Conservation (phyloP, 2,888 invertebrate species). For the Drosophila incognita region DNA sequence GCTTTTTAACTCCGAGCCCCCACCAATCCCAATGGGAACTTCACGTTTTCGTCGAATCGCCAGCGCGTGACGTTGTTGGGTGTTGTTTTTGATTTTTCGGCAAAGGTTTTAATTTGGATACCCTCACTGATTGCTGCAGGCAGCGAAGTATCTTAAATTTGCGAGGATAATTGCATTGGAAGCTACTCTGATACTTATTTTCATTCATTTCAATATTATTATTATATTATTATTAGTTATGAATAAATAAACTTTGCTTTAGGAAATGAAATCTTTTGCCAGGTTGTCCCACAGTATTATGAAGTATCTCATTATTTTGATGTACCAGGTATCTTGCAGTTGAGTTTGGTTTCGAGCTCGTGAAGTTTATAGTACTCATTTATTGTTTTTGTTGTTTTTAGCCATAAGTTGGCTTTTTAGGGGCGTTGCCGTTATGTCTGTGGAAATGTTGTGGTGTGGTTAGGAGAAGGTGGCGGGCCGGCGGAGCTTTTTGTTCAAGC, state of each 20-base stretch:
- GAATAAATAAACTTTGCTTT: neutral
- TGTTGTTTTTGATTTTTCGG: constrained; percentile 38
- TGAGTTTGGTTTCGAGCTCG: neutral
- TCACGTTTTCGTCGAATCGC: constrained; percentile 59
- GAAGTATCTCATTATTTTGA: neutral
- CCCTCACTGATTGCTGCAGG: neutral
- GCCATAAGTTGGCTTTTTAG: constrained; percentile 39
- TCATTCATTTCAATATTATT: too few species aligned
- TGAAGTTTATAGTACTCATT: neutral
- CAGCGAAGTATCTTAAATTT: neutral
- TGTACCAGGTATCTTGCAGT: constrained; percentile 5
- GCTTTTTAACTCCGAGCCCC: neutral
- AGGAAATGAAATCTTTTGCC: neutral
- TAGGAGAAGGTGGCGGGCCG: neutral
- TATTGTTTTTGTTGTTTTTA: constrained; percentile 23
- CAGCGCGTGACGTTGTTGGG: constrained; percentile 50
- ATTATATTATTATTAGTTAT: too few species aligned
- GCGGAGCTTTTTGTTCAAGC: constrained; percentile 19
- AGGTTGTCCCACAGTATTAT: neutral
- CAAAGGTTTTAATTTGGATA: constrained; percentile 43
- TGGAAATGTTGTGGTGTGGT: neutral
- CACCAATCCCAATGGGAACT: constrained; percentile 40
- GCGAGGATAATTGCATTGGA: neutral
- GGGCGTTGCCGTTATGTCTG: constrained; percentile 49
- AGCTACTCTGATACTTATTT: neutral